Conservation (phyloP, 2,888 invertebrate species). For the Hirtodrosophila histrioides region DNA sequence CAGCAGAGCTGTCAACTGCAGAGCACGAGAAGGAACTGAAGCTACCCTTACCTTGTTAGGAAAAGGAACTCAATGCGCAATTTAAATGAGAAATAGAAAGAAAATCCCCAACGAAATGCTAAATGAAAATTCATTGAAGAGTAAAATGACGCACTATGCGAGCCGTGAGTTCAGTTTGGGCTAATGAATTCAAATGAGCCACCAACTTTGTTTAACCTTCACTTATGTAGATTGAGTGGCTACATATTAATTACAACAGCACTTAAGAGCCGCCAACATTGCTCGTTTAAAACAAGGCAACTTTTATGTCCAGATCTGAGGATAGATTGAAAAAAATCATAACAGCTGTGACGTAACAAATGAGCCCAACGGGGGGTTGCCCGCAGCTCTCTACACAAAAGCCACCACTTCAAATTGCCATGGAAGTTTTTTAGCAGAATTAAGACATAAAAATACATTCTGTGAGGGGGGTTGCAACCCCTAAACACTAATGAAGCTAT, state of each 20-base stretch:
- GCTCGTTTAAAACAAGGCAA: slow-evolving; percentile 20
- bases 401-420: slow-evolving; percentile 71
- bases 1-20: slow-evolving; percentile 68
- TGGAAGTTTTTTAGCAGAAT: slow-evolving; percentile 53
- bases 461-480: slow-evolving; percentile 49
- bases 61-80: slow-evolving; percentile 45
- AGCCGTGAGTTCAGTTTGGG: slow-evolving; percentile 8
- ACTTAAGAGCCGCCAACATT: slow-evolving; percentile 38
- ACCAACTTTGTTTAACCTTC: slow-evolving; percentile 39
- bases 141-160: slow-evolving; percentile 30
- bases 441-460: slow-evolving; percentile 70
- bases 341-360: slow-evolving; percentile 75
- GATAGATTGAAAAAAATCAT: slow-evolving; percentile 48
- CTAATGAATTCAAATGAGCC: slow-evolving; percentile 72
- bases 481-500: slow-evolving; percentile 68
- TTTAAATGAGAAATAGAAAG: slow-evolving; percentile 59
- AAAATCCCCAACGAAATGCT: slow-evolving; percentile 23
- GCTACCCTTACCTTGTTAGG: slow-evolving; percentile 46
- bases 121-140: slow-evolving; percentile 59
- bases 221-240: slow-evolving; percentile 36
- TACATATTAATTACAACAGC: slow-evolving; percentile 65
- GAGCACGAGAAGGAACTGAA: slow-evolving; percentile 28
- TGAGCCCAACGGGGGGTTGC: slow-evolving; percentile 57
- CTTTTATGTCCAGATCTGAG: neutral
- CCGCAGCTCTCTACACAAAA: slow-evolving; percentile 23